Conservation (phyloP, 2,113 vertebrate species). For the Paramisgurnus dabryanus region DNA sequence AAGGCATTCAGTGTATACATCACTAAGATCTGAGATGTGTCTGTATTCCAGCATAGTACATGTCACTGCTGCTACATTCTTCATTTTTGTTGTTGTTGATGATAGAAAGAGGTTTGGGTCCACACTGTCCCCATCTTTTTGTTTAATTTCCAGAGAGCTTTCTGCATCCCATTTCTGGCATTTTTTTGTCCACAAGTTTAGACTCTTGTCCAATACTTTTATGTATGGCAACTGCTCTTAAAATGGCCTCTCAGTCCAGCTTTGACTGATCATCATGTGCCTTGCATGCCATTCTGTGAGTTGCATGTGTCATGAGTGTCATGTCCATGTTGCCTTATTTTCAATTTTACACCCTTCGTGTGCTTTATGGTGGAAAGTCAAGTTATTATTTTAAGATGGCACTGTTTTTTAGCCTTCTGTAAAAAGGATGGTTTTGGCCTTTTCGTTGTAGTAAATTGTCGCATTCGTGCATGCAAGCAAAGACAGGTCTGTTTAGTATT, state of each 20-base stretch:
- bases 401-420: neutral
- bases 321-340: neutral
- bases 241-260: neutral
- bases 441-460: neutral
- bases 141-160: neutral
- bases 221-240: slow-evolving; percentile 11
- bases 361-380: slow-evolving; percentile 12
- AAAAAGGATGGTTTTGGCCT: neutral
- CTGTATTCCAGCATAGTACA: slow-evolving; percentile 16
- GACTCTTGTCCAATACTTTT: no score
- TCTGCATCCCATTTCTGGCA: neutral
- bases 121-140: slow-evolving; percentile 49
- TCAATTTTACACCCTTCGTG: neutral
- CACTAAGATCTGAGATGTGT: neutral
- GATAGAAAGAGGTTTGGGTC: slow-evolving; percentile 59
- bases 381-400: neutral
- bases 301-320: slow-evolving; percentile 54
- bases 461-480: slow-evolving; percentile 28
- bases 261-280: neutral
- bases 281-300: slow-evolving; percentile 16
- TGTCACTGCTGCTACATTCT: neutral
- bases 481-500: neutral
- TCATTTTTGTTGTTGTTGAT: slow-evolving; percentile 14
- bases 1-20: no score
- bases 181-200: slow-evolving; percentile 11